A percentile compares a stretch with the other conserved stretches of the same genome.
phyloP scores from a whole-genome alignment of 2,113 vertebrate species.

The Zosterops pallidus region DNA sequence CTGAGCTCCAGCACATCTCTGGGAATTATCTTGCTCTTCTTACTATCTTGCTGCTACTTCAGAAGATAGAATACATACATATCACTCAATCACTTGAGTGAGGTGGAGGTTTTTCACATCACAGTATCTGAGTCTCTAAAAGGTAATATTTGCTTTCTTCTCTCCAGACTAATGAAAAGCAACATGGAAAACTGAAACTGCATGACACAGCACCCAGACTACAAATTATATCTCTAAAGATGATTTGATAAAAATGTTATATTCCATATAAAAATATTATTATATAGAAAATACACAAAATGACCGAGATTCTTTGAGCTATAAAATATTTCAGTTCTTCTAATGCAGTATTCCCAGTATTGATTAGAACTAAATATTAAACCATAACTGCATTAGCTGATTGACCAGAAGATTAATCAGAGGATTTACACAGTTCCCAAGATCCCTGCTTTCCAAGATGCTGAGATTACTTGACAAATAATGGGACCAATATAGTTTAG shows the following conservation, averaged over 20 bases:
- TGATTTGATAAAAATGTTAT: neutral
- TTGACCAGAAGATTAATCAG: neutral
- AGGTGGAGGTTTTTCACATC: neutral
- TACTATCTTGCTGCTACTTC: neutral
- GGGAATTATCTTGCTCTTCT: neutral
- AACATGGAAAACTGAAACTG: neutral
- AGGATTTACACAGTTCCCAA: neutral
- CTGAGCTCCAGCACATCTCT: neutral
- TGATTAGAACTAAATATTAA: neutral
- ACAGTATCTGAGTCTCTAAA: neutral
- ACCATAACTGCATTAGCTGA: conserved; percentile 7
- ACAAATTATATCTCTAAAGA: neutral
- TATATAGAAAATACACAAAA: neutral
- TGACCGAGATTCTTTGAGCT: neutral
- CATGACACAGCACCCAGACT: neutral
- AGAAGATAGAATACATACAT: neutral
- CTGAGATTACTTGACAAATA: neutral
- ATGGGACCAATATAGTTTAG: neutral
- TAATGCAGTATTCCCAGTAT: neutral
- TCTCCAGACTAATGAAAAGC: neutral
- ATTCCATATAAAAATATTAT: neutral
- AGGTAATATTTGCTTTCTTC: neutral
- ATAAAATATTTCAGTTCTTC: neutral
- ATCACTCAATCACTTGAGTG: neutral
- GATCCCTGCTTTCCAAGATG: neutral